phyloP scores from a whole-genome alignment of 1,140 invertebrate species.

The Paralvinella palmiformis region DNA sequence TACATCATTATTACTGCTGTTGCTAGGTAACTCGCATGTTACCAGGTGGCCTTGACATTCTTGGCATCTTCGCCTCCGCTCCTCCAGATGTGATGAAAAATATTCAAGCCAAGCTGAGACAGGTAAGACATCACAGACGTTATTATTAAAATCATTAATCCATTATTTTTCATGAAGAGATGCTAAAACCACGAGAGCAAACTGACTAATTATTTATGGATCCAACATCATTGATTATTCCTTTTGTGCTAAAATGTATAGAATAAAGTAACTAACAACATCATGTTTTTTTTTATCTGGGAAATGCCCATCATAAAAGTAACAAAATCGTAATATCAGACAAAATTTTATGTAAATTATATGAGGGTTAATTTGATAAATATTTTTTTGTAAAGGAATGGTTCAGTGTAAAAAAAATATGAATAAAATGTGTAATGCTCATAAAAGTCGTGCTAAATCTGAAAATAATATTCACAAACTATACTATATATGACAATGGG shows the following conservation, averaged over 20 bases:
- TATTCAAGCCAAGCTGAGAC: conserved; percentile 37
- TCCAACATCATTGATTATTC: conserved; percentile 51
- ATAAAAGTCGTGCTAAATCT: no score
- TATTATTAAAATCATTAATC: not conserved
- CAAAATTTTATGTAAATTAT: no score
- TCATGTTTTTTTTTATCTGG: conserved; percentile 50
- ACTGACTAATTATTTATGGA: not conserved
- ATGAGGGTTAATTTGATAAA: no score
- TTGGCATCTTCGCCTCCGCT: conserved; percentile 59
- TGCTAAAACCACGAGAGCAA: not conserved
- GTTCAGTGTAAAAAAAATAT: no score
- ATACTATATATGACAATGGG: no score
- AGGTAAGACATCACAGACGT: conserved; percentile 23
- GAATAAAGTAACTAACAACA: conserved; percentile 54
- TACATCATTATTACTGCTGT: conserved; percentile 4
- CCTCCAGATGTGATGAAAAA: conserved; percentile 60
- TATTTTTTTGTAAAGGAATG: no score
- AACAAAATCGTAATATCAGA: no score
- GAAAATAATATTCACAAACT: no score
- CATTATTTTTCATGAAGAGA: not conserved
- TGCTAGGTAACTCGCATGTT: conserved; percentile 69
- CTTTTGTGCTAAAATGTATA: conserved; percentile 56
- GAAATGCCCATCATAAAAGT: not conserved
- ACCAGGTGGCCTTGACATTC: conserved; percentile 70
- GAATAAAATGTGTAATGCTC: no score